These are phyloP conservation scores for Xyliphius kryptos DNA, from an alignment of 2,113 vertebrate genomes.

Conservation along the genomic window DNA sequence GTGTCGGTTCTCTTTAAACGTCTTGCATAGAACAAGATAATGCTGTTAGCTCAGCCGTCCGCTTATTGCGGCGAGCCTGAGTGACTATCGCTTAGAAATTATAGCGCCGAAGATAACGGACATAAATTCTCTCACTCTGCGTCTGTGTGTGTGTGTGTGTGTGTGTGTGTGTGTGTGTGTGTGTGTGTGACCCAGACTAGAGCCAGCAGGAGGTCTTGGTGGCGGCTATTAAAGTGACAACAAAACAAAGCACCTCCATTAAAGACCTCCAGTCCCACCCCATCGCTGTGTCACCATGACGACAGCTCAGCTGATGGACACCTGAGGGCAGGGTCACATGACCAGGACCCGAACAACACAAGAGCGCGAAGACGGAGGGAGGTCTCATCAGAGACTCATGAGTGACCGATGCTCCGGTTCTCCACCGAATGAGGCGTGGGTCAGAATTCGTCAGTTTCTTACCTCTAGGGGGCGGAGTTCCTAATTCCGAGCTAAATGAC, in stretches of 20 bases:
- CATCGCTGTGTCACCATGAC: constrained; percentile 47
- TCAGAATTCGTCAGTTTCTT: too few species aligned
- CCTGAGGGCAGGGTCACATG: constrained; percentile 33
- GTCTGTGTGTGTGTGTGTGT: constrained; percentile 11
- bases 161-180: constrained; percentile 3
- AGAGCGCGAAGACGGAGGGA: background rate
- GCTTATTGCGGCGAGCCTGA: background rate
- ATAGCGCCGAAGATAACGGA: constrained; percentile 1
- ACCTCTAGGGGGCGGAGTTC: too few species aligned
- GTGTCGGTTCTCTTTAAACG: too few species aligned
- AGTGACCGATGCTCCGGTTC: too few species aligned
- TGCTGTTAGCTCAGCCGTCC: background rate
- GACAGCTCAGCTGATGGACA: constrained; percentile 32
- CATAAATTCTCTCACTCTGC: constrained; percentile 15
- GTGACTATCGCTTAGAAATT: constrained; percentile 12
- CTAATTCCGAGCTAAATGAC: too few species aligned
- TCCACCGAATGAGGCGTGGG: too few species aligned
- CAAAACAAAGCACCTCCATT: constrained; percentile 62
- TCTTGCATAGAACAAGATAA: constrained; percentile 5
- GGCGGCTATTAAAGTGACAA: constrained; percentile 57
- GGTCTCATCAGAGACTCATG: background rate
- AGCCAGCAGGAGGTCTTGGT: constrained; percentile 52
- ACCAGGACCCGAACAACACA: constrained; percentile 1
- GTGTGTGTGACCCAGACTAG: constrained; percentile 39
- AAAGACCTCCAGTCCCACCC: constrained; percentile 46